These are phyloP conservation scores for Lutraria rhynchaena DNA, from an alignment of 1,140 invertebrate species.

Conservation along the genomic window DNA sequence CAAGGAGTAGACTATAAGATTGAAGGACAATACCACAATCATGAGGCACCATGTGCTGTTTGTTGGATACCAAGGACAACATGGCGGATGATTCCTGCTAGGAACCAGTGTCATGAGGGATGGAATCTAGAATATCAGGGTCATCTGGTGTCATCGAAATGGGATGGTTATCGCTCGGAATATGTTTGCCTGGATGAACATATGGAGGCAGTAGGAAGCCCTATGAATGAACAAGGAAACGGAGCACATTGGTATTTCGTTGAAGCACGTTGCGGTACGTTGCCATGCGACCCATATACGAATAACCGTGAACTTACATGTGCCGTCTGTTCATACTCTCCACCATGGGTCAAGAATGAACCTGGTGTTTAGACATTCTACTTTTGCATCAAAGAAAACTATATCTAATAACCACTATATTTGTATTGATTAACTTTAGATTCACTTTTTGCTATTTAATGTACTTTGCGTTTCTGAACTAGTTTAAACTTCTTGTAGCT, in stretches of 20 bases:
- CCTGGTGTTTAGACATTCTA: no score
- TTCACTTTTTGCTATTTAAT: no score
- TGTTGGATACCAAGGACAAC: conserved; percentile 33
- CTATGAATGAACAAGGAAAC: background rate
- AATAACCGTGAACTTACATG: conserved; percentile 10
- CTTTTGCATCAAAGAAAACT: no score
- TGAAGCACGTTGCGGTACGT: background rate
- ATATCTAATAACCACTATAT: no score
- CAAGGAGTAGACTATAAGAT: background rate
- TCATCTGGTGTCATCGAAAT: no score
- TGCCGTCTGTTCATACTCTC: background rate
- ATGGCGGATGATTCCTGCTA: background rate
- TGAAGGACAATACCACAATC: background rate
- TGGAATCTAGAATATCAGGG: background rate
- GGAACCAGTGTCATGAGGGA: background rate
- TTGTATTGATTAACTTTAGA: no score
- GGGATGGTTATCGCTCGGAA: no score
- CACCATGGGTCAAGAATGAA: no score
- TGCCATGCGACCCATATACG: background rate
- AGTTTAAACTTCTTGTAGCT: no score
- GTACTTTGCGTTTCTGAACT: no score
- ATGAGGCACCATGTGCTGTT: conserved; percentile 58
- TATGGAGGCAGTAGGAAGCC: background rate
- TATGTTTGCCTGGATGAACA: background rate
- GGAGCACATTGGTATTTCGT: background rate